These are phyloP conservation scores for Cordilura impudica DNA, from an alignment of 2,888 invertebrate genomes.

Conservation along the genomic window DNA sequence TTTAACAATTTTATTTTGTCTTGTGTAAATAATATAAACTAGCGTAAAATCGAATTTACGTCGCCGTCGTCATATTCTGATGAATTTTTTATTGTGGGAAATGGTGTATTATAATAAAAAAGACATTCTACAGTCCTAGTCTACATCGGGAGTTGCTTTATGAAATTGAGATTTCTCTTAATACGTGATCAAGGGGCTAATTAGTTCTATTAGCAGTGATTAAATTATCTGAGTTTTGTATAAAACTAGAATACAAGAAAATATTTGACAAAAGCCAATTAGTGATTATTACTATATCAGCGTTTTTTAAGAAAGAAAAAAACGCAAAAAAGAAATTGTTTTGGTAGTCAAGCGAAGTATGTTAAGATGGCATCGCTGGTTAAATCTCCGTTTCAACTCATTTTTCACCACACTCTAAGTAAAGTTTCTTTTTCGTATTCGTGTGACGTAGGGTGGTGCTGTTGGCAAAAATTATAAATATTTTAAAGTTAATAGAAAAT, in stretches of 20 bases:
- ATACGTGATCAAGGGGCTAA: no score
- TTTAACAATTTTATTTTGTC: neutral
- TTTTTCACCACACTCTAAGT: slow-evolving; percentile 56
- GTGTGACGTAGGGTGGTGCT: slow-evolving; percentile 71
- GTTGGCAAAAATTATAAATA: slow-evolving; percentile 55
- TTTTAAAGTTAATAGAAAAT: slow-evolving; percentile 13
- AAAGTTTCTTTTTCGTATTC: slow-evolving; percentile 60
- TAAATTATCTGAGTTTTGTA: no score
- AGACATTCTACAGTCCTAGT: no score
- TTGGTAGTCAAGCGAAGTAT: neutral
- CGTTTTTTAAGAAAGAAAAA: no score
- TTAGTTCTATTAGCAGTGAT: no score
- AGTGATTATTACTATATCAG: no score
- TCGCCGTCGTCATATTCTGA: slow-evolving; percentile 72
- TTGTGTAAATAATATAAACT: slow-evolving; percentile 59
- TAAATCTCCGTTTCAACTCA: slow-evolving; percentile 54
- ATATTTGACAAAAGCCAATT: no score
- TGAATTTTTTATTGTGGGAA: slow-evolving; percentile 55
- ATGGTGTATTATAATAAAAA: slow-evolving; percentile 38
- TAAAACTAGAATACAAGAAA: no score
- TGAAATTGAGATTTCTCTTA: no score
- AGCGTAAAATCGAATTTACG: slow-evolving; percentile 66
- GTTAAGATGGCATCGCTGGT: slow-evolving; percentile 13
- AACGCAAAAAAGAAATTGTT: no score
- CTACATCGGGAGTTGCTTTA: no score